Base-by-base conservation (phyloP, 2,113 vertebrate genomes). In the Syngnathus floridae region DNA sequence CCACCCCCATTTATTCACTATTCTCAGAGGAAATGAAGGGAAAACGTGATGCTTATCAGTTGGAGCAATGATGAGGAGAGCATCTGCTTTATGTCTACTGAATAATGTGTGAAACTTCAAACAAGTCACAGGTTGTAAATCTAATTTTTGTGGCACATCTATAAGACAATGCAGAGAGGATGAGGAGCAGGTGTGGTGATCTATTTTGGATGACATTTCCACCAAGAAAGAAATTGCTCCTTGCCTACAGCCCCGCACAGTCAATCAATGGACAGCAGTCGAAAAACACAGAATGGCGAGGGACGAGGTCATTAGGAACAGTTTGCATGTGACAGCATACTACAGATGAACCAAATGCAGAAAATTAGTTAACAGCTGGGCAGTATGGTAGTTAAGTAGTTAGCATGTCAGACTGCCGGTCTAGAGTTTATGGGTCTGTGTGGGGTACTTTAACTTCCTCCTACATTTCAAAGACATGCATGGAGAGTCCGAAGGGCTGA, bases 191-290 rank as follows among this genome's bases (percentile, higher is more conserved):
- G 51, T 54, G 51, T 54, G 51, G 21, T 11, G 59, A 36, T 69
- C 54, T 80, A 70, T 80, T 73, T 76, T 43, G 75, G 52, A 71
- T 81, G 76, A 86, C 78, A 82, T 84, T 77, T 82, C 64, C 75
- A 69, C 2, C 13, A 48, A 37, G 75, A 80, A 81, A 75, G 66
- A 72, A 65, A 16, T 65, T 57, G 74, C 6, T 21, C 64, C 60
- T 22, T 21, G 63, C 48, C 64, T 73, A 78, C 69, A 45, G 72
- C 6, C 1, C 6, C 0, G 17, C 26, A 17, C 12, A 40, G 4
- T 22, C 56, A 71, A 66, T 82, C 75, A 52, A 58, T 66, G 70
- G 65, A 74, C 76, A 77, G 73, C 70, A 64, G 68, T 49, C 62
- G 72, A 49, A 69, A 75, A 73, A 79, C 69, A 14, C 31, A 31